Conservation (phyloP, 2,888 invertebrate genomes). For the Ceraclea dissimilis region DNA sequence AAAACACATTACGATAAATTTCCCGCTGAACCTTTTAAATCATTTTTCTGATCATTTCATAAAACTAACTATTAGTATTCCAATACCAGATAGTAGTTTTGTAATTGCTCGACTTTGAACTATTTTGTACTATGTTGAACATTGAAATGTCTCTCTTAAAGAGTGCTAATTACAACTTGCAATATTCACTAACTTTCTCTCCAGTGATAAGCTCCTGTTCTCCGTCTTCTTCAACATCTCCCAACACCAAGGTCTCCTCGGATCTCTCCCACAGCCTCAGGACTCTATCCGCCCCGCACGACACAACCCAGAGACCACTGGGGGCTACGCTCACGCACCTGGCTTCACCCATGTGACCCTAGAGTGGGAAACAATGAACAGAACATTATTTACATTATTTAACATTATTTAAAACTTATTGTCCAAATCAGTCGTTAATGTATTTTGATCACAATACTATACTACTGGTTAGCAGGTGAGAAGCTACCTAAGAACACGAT, state of each 20-base stretch:
- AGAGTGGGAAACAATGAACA: conserved; percentile 21
- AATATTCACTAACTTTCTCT: conserved; percentile 39
- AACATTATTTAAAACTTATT: neutral
- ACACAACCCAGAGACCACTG: conserved; percentile 69
- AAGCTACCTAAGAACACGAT: too few relatives aligned
- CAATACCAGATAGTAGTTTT: too few relatives aligned
- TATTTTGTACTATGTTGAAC: too few relatives aligned
- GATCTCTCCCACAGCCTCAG: conserved; percentile 80
- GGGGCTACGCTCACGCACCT: conserved; percentile 69
- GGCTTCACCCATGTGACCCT: conserved; percentile 81
- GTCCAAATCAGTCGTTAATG: too few relatives aligned
- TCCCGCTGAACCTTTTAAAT: too few relatives aligned
- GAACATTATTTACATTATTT: neutral
- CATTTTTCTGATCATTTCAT: too few relatives aligned
- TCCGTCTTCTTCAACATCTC: conserved; percentile 83
- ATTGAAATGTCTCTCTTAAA: neutral
- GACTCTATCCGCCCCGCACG: conserved; percentile 83
- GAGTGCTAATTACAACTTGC: neutral
- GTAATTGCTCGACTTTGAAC: too few relatives aligned
- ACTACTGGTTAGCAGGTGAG: too few relatives aligned
- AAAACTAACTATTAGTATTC: too few relatives aligned
- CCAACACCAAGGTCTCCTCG: conserved; percentile 83
- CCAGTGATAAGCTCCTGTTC: conserved; percentile 74
- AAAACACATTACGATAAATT: conserved; percentile 15
- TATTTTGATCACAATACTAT: too few relatives aligned